Conservation (phyloP, 2,888 invertebrate genomes). For the Eudemis profundana region DNA sequence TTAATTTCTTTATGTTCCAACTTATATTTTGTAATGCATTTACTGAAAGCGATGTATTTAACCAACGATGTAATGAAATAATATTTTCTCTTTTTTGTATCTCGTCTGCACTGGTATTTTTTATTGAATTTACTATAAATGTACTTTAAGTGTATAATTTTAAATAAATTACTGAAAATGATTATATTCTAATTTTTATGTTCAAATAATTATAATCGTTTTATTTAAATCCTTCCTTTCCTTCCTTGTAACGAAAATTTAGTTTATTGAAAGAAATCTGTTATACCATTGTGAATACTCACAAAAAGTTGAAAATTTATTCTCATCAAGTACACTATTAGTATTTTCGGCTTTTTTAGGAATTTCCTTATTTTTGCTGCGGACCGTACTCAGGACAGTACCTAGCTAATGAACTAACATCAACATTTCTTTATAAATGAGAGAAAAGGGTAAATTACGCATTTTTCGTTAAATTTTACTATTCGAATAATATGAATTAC, state of each 20-base stretch:
- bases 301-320: no score
- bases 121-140: conserved; percentile 86
- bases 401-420: no score
- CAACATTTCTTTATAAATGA: no score
- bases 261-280: not conserved
- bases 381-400: no score
- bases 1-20: conserved; percentile 74
- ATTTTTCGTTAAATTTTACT: no score
- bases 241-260: conserved; percentile 17
- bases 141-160: conserved; percentile 86
- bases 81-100: conserved; percentile 84
- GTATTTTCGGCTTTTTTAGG: no score
- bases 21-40: conserved; percentile 79
- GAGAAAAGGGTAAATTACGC: no score
- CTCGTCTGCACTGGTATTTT: conserved; percentile 86
- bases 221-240: conserved; percentile 64
- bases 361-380: no score
- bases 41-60: conserved; percentile 83
- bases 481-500: no score
- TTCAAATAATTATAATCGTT: conserved; percentile 80
- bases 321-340: no score
- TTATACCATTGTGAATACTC: no score
- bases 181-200: conserved; percentile 86
- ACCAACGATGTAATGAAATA: conserved; percentile 83
- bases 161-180: conserved; percentile 85